Evolutionary conservation across 2,888 invertebrate genomes (phyloP).

Genomic region (Drosophila neonasuta): DNA sequence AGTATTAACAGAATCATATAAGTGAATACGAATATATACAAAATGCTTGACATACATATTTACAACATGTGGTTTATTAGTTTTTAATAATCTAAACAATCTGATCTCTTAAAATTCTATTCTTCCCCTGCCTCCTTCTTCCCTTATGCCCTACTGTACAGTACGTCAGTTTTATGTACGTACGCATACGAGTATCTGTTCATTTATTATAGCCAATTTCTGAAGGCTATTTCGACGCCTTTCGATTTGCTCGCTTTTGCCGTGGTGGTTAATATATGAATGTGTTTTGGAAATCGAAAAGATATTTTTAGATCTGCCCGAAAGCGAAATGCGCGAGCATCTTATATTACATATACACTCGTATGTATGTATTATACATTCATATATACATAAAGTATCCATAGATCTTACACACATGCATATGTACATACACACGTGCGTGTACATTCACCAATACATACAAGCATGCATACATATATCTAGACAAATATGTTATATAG

Average conservation of each 20-base stretch:
- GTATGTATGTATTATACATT: constrained; percentile 15
- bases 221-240: constrained; percentile 25
- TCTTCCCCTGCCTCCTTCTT: not conserved
- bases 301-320: constrained; percentile 70
- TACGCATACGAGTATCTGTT: constrained; percentile 16
- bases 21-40: constrained; percentile 11
- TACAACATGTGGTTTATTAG: constrained; percentile 9
- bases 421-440: not conserved
- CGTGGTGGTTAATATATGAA: constrained; percentile 48
- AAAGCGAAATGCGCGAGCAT: constrained; percentile 78
- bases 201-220: constrained; percentile 36
- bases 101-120: constrained; percentile 4
- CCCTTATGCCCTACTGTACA: constrained; percentile 10
- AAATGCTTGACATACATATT: constrained; percentile 8
- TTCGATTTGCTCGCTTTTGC: constrained; percentile 30
- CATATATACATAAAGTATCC: constrained; percentile 23
- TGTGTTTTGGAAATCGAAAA: constrained; percentile 70
- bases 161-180: not conserved
- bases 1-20: constrained; percentile 9
- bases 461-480: not conserved
- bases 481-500: not conserved
- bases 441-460: not conserved
- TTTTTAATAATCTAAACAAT: constrained; percentile 3
- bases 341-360: constrained; percentile 70
- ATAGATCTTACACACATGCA: constrained; percentile 11